These are phyloP conservation scores for Luidia sarsii DNA, from an alignment of 53 echinoderm and acorn worm genomes.

Conservation along the genomic window DNA sequence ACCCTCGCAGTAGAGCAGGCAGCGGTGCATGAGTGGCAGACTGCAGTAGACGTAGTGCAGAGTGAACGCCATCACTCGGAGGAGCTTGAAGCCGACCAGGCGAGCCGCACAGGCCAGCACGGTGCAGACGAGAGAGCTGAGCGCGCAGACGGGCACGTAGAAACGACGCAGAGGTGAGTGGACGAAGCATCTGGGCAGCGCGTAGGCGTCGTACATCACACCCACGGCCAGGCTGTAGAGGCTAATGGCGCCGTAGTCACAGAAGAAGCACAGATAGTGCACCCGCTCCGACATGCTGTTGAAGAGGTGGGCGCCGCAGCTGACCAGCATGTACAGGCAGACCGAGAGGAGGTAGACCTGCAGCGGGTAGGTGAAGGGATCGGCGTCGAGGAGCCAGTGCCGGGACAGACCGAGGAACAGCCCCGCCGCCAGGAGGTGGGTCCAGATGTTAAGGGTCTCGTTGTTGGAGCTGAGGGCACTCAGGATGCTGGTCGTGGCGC, in stretches of 20 bases:
- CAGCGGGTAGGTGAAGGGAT: constrained; percentile 85
- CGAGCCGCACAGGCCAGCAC: constrained; percentile 71
- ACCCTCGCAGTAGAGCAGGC: constrained; percentile 59
- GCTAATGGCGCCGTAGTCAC: constrained; percentile 86
- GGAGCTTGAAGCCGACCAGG: constrained; percentile 46
- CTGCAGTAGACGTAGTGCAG: constrained; percentile 75
- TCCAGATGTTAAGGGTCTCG: constrained; percentile 96
- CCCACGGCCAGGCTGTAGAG: constrained; percentile 75
- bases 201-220: constrained; percentile 73
- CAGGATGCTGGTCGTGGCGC: constrained; percentile 69
- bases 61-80: constrained; percentile 70
- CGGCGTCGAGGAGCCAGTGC: constrained; percentile 42
- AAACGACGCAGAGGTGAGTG: constrained; percentile 45
- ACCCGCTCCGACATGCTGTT: constrained; percentile 85
- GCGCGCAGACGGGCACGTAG: constrained; percentile 63
- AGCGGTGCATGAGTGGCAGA: constrained; percentile 75
- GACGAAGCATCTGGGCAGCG: constrained; percentile 67
- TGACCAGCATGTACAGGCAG: constrained; percentile 68
- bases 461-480: constrained; percentile 85
- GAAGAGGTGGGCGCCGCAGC: constrained; percentile 86
- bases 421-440: constrained; percentile 74
- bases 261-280: constrained; percentile 89
- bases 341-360: constrained; percentile 64
- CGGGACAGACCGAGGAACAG: constrained; percentile 68
- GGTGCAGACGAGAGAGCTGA: constrained; percentile 62